Evolutionary conservation across 1,140 invertebrate species (phyloP), one percentile per base, ranked within the genome.

Genomic region (Cydia pomonella): DNA sequence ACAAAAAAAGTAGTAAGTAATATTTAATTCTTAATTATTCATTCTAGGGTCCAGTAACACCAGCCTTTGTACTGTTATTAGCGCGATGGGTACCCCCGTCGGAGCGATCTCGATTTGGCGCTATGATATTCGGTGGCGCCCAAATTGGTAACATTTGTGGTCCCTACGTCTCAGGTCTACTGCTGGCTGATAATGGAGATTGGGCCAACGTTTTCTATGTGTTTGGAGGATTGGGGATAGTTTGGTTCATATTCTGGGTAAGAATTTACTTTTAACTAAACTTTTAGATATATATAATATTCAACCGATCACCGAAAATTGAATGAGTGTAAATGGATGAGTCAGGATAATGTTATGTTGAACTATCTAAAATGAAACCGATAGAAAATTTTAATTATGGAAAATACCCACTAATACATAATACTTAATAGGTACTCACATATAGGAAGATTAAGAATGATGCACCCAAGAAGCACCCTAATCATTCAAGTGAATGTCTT

Each of bases 191-290:
- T 76, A 93, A 93, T 0, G 93, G 94, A 3, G 95, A 95, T 23
- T 97, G 97, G 97, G 94, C 95, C 0, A 94, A 95, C 9, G 96
- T 97, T 0, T 97, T 97, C 86, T 97, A 97, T 85, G 94, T 97
- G n/a, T 98, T 98, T 87, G 97, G 97, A 80, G 93, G 93, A 44
- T 79, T 96, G 0, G 96, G 96, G 3, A 86, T 96, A 1, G 75
- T 96, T 2, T 97, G 96, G 96, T 96, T 96, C 76, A 75, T 96
- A 18, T 88, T 96, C 71, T 97, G 96, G 94, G 93, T 95, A 88
- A 94, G 91, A 89, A 1, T 73, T n/a, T 53, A 23, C 9, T 59
- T n/a, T 53, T 53, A 18, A 18, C 50, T 53, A 53, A 44, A 44
- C 2, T 38, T 38, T 1, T 38, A 38, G 9, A 10, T 38, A 9